Percentiles rank a stretch among this genome's conserved stretches.
These are phyloP conservation scores for Cataglyphis hispanica DNA, from an alignment of 1,140 invertebrate species.

Conservation along the genomic window DNA sequence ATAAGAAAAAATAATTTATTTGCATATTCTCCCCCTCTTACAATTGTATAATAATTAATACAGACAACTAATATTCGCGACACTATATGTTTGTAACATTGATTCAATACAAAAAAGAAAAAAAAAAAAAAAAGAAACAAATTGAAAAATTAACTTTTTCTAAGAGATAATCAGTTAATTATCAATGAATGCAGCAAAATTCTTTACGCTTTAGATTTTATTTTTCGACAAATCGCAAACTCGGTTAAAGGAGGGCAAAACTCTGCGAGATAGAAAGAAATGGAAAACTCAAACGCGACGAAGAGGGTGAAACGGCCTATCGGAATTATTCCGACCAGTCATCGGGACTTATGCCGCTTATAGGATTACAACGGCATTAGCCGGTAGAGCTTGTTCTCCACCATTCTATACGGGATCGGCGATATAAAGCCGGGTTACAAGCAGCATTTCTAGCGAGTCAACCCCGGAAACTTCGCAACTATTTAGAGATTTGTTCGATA, in stretches of 20 bases:
- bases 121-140: neutral
- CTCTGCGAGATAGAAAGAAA: conserved; percentile 35
- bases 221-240: conserved; percentile 29
- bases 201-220: conserved; percentile 1
- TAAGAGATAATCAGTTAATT: neutral
- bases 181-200: neutral
- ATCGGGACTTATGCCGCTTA: conserved; percentile 83
- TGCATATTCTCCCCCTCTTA: neutral
- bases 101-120: neutral
- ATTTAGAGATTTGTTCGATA: conserved; percentile 44
- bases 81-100: neutral
- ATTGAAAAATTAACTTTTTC: neutral
- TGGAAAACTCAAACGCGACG: conserved; percentile 27
- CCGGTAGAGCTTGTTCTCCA: conserved; percentile 79
- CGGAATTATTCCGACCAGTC: conserved; percentile 83
- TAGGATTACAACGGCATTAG: conserved; percentile 83
- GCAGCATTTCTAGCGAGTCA: conserved; percentile 50
- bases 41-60: too few species aligned
- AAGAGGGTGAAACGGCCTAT: conserved; percentile 77
- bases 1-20: neutral
- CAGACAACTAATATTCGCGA: too few species aligned
- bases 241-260: conserved; percentile 4
- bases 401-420: conserved; percentile 72
- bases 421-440: conserved; percentile 67
- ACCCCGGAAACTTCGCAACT: conserved; percentile 45